Evolutionary conservation across 2,888 invertebrate genomes (phyloP).

Genomic region (Acleris holmiana): DNA sequence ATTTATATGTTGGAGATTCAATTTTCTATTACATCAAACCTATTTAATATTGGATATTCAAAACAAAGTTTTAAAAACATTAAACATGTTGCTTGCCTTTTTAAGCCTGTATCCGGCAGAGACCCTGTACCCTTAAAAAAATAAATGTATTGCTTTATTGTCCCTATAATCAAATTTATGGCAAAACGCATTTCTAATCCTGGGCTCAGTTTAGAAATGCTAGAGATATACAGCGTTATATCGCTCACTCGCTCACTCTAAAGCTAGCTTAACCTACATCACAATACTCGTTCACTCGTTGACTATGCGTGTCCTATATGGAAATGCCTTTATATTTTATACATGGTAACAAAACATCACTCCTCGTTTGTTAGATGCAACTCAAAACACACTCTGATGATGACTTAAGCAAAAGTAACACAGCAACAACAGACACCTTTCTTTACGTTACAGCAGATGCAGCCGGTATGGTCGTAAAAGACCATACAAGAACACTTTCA

Average conservation of each 20-base stretch:
- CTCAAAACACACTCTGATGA: background rate
- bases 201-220: slow-evolving; percentile 41
- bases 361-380: slow-evolving; percentile 43
- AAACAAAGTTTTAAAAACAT: too few species aligned
- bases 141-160: slow-evolving; percentile 23
- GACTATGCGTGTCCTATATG: slow-evolving; percentile 61
- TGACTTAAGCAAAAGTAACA: background rate
- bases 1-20: too few species aligned
- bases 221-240: slow-evolving; percentile 2
- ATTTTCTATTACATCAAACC: too few species aligned
- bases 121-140: background rate
- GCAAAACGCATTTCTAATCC: slow-evolving; percentile 31
- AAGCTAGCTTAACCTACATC: slow-evolving; percentile 60
- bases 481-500: too few species aligned
- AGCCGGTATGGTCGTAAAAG: too few species aligned
- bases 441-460: too few species aligned
- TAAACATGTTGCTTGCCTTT: too few species aligned
- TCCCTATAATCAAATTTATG: slow-evolving; percentile 28
- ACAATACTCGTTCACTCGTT: slow-evolving; percentile 62
- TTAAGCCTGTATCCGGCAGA: too few species aligned
- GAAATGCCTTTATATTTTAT: slow-evolving; percentile 56
- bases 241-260: slow-evolving; percentile 24
- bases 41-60: too few species aligned
- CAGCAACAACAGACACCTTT: too few species aligned
- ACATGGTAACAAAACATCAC: slow-evolving; percentile 40